A percentile compares a stretch with the other conserved stretches of the same genome.
These are phyloP conservation scores for Drepana arcuata DNA, from an alignment of 1,140 invertebrate genomes.

Conservation along the genomic window DNA sequence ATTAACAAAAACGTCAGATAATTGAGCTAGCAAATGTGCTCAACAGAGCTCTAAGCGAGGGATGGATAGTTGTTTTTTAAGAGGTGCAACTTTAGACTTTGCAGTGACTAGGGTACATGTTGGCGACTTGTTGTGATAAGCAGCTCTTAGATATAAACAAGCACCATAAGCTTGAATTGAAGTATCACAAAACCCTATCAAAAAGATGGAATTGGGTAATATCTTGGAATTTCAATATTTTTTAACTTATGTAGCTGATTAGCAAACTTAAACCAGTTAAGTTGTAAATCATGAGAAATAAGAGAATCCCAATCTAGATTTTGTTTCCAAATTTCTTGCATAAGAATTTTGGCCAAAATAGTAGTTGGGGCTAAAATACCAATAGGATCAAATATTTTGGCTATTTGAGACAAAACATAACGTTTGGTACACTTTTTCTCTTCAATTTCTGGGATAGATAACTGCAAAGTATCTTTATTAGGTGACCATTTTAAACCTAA, in stretches of 20 bases:
- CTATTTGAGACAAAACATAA: slow-evolving; percentile 28
- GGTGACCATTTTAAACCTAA: slow-evolving; percentile 11
- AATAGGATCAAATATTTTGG: slow-evolving; percentile 34
- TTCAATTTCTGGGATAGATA: slow-evolving; percentile 1
- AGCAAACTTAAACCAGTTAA: slow-evolving; percentile 15
- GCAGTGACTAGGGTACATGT: slow-evolving; percentile 4
- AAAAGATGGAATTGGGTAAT: slow-evolving; percentile 11
- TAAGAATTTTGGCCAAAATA: slow-evolving; percentile 38
- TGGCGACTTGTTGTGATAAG: slow-evolving; percentile 6
- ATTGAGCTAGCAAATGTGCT: slow-evolving; percentile 1
- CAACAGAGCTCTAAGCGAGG: slow-evolving; percentile 11
- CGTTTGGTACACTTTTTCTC: slow-evolving; percentile 18
- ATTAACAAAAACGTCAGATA: neutral
- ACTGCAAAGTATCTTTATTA: slow-evolving; percentile 2
- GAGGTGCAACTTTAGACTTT: slow-evolving; percentile 12
- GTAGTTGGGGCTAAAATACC: slow-evolving; percentile 37
- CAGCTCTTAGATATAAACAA: slow-evolving; percentile 9
- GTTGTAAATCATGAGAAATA: slow-evolving; percentile 16
- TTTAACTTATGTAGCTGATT: slow-evolving; percentile 5
- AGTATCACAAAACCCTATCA: slow-evolving; percentile 11
- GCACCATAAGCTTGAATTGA: slow-evolving; percentile 33
- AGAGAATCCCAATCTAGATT: slow-evolving; percentile 42
- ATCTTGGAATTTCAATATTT: slow-evolving; percentile 9
- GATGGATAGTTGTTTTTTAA: slow-evolving; percentile 7
- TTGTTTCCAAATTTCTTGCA: slow-evolving; percentile 43